These are phyloP conservation scores for Tinamus guttatus DNA, from an alignment of 2,113 vertebrate species.

Conservation along the genomic window DNA sequence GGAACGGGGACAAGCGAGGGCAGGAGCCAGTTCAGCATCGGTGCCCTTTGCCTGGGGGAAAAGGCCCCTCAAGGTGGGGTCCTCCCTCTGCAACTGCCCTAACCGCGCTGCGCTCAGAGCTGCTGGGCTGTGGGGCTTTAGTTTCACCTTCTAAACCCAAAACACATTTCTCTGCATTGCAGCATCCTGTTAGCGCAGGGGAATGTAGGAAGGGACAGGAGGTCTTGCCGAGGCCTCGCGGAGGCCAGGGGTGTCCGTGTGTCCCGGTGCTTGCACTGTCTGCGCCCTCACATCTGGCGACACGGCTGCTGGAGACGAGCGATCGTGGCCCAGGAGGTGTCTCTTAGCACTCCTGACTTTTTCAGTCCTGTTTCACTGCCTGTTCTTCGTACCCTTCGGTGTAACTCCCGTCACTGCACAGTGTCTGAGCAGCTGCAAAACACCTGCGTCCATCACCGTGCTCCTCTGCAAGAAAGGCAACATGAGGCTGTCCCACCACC, in stretches of 20 bases:
- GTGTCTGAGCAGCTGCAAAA: background rate
- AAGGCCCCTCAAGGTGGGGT: background rate
- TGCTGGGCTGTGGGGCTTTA: background rate
- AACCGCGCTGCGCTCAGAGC: background rate
- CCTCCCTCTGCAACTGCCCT: background rate
- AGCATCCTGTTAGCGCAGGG: background rate
- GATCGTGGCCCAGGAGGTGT: background rate
- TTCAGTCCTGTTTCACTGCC: background rate
- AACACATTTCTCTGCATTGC: background rate
- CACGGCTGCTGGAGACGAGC: background rate
- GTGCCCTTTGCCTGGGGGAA: background rate
- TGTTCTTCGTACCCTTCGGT: background rate
- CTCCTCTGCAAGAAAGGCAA: background rate
- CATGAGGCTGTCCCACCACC: background rate
- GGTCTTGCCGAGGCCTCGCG: background rate
- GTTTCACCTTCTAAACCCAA: background rate
- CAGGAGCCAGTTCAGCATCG: background rate
- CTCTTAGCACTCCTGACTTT: background rate
- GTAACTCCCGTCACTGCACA: background rate
- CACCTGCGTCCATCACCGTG: accelerated
- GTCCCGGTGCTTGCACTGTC: background rate
- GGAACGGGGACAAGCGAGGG: background rate
- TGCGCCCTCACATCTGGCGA: background rate
- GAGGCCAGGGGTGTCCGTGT: background rate
- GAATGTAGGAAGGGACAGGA: background rate